A percentile compares a stretch with the other conserved stretches of the same genome.
Conservation (phyloP, 2,888 invertebrate genomes). For the Andrena camellia region DNA sequence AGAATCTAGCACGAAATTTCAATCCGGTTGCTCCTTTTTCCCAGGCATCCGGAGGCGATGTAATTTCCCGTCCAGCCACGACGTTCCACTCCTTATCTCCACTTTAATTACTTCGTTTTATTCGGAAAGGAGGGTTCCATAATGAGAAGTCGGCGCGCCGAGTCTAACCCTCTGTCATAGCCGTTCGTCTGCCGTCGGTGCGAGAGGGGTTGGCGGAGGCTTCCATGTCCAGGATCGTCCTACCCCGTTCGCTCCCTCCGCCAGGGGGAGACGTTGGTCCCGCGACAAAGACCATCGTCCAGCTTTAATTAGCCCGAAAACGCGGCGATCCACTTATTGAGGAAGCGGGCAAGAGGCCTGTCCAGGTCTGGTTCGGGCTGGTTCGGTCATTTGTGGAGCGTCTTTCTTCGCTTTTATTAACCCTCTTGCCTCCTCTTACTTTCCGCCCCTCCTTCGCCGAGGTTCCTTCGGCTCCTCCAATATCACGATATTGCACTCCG, state of each 20-base stretch:
- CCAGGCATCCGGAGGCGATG: slow-evolving; percentile 27
- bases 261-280: neutral
- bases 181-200: slow-evolving; percentile 12
- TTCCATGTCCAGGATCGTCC: slow-evolving; percentile 31
- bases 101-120: slow-evolving; percentile 74
- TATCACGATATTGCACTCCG: slow-evolving; percentile 74
- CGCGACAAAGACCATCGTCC: slow-evolving; percentile 47
- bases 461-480: slow-evolving; percentile 58
- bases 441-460: neutral
- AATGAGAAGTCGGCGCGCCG: slow-evolving; percentile 64
- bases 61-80: slow-evolving; percentile 61
- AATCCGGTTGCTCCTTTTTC: slow-evolving; percentile 44
- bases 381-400: slow-evolving; percentile 62
- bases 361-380: slow-evolving; percentile 13
- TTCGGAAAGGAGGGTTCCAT: slow-evolving; percentile 61
- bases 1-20: slow-evolving; percentile 65
- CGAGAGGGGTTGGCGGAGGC: neutral
- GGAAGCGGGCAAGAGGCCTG: slow-evolving; percentile 30
- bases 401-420: slow-evolving; percentile 65
- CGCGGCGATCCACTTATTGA: slow-evolving; percentile 47
- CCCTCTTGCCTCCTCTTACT: slow-evolving; percentile 29
- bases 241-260: slow-evolving; percentile 29
- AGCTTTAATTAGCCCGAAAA: slow-evolving; percentile 58
- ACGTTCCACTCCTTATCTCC: slow-evolving; percentile 55
- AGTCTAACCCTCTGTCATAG: slow-evolving; percentile 54